Base-by-base conservation (phyloP, 2,797 vertebrate species). In the Threskiornis aethiopicus region DNA sequence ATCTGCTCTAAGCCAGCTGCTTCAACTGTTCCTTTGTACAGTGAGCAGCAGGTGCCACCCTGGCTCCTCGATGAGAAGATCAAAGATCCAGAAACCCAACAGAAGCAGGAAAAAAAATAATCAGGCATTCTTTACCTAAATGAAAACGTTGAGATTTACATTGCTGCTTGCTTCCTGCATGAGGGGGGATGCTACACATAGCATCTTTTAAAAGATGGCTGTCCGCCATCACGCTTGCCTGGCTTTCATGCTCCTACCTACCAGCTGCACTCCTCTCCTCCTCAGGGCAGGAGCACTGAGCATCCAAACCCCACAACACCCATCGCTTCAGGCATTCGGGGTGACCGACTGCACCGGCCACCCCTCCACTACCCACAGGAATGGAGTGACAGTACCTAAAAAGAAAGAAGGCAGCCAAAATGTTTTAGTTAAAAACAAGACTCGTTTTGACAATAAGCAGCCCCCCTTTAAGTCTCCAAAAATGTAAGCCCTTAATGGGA, bases 111-210 rank as follows among this genome's bases (percentile, higher is more conserved):
- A 26, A 26, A 77, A 83, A 69, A 77, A 26, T 3, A 25, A 64
- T 7, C 57, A 66, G 17, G 12, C 18, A 28, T 29, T 78, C 25
- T 87, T 42, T 5, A 70, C 17, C 7, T 20, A 17, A 33, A 37
- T n/a, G 16, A 54, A 79, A 65, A 29, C 1, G 0, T 28, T 31
- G 41, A 29, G 22, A 4, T 47, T 29, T n/a, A 9, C 25, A 20
- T 12, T 41, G 42, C 33, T 55, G 10, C 35, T 77, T 5, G 6
- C 33, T 47, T 75, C 37, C 57, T 49, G n/a, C 16, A 3, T 5
- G 19, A 8, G 3, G 47, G 28, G 39, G 26, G 25, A n/a, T 13
- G 25, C 52, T 11, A 51, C 9, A 33, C 0, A 0, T 3, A 22
- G 35, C 25, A 37, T 4, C 58, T 26, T 65, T 13, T 1, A 37